Conservation (phyloP, 2,113 vertebrate genomes). For the Rhinoptilus africanus region DNA sequence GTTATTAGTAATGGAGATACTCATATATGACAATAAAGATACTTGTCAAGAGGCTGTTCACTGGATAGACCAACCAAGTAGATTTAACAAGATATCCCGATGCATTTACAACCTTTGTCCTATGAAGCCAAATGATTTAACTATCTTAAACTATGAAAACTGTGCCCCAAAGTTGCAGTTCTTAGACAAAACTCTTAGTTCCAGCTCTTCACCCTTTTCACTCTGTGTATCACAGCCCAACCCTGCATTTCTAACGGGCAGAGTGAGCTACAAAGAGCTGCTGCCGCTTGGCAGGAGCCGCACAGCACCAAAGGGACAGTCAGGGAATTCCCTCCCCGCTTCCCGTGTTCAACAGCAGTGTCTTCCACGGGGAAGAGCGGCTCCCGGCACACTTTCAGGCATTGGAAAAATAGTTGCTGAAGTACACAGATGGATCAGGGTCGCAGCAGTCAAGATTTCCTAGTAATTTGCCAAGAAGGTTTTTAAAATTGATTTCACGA, state of each 20-base stretch:
- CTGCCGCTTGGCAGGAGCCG: neutral
- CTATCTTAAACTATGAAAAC: neutral
- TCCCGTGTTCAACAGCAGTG: neutral
- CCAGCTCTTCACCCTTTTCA: neutral
- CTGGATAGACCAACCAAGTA: neutral
- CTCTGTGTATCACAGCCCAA: neutral
- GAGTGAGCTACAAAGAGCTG: neutral
- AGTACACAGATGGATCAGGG: neutral
- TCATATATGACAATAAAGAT: neutral
- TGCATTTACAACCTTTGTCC: neutral
- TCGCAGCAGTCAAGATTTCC: neutral
- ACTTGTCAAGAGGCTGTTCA: neutral
- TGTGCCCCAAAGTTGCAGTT: neutral
- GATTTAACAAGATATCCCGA: neutral
- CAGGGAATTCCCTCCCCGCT: accelerated
- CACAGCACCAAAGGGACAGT: neutral
- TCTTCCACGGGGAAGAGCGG: neutral
- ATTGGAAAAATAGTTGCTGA: neutral
- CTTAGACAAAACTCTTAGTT: neutral
- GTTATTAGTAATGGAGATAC: neutral
- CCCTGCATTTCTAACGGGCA: neutral
- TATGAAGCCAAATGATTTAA: neutral
- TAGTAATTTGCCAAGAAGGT: neutral
- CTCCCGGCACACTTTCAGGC: neutral
- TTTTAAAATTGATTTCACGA: neutral